Conservation (phyloP, 2,797 vertebrate genomes). For the Oreonectes daqikongensis region DNA sequence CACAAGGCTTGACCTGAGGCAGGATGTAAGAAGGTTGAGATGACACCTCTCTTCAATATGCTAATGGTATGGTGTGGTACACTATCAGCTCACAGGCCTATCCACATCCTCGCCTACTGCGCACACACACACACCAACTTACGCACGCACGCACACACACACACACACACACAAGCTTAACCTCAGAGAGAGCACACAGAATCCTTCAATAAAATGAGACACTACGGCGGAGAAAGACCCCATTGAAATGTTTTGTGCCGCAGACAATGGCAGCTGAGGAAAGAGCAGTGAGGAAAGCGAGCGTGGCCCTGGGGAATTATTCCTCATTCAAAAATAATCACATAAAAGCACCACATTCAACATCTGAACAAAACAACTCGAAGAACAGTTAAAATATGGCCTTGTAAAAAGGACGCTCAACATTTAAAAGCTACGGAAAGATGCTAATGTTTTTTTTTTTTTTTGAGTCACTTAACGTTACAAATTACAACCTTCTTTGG, state of each 20-base stretch:
- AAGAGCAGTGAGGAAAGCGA: constrained; percentile 14
- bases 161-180: constrained; percentile 39
- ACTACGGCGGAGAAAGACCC: constrained; percentile 39
- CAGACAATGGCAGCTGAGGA: constrained; percentile 39
- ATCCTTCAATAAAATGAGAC: constrained; percentile 41
- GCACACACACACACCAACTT: constrained; percentile 34
- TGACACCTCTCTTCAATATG: constrained; percentile 27
- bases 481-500: constrained; percentile 25
- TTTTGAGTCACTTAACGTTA: neutral
- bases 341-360: constrained; percentile 27
- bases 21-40: constrained; percentile 1
- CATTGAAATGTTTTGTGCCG: constrained; percentile 35
- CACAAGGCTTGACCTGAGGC: constrained; percentile 23
- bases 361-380: neutral
- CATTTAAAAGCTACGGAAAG: neutral
- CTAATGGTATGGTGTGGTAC: constrained; percentile 12
- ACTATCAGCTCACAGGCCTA: constrained; percentile 32
- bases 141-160: constrained; percentile 5
- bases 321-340: constrained; percentile 37
- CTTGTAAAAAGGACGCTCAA: neutral
- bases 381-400: constrained; percentile 10
- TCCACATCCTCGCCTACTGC: neutral
- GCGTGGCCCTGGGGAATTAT: constrained; percentile 44
- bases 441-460: constrained; percentile 5
- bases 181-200: constrained; percentile 20